Base-by-base conservation (phyloP, 2,797 vertebrate genomes). In the Poecilia wingei region DNA sequence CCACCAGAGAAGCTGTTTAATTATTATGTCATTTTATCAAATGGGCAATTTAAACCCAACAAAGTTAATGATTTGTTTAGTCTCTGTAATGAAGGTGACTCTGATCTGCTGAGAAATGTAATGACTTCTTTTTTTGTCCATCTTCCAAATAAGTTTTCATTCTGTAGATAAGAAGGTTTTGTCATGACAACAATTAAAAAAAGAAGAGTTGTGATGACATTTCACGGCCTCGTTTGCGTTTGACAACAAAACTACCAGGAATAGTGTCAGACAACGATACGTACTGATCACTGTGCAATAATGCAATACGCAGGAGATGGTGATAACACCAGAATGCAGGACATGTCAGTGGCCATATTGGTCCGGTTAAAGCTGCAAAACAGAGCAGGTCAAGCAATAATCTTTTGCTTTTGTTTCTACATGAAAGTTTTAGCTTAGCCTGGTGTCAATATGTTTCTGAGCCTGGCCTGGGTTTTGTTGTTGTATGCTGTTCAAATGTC, bases 401-500 rank as follows among this genome's bases (percentile, higher is more conserved):
- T 28, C 3, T 33, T 55, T 57, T 45, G n/a, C 20, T 28, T 53
- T 69, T 75, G 51, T 49, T 76, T 13, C 51, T 70, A 20, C 47
- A 14, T 13, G n/a, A 64, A 51, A 41, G 72, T 1, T 69, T 81
- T 6, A 72, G 39, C 61, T 41, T 69, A 22, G 43, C 53, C 59
- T 43, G 28, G 46, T 47, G 22, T 46, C 61, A 43, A 53, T 70
- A 18, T 68, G 49, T 71, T 69, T 82, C 76, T 64, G 68, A 83
- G 22, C 71, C 43, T 33, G 61, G 74, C 80, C 70, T 84, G 12
- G 45, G 12, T 68, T 78, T 74, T 91, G 82, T 72, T 78, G 73
- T 7, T 4, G 53, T 80, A 79, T 82, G 80, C 66, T 80, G 61
- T 73, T 86, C 82, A 89, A 87, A 87, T 85, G 83, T 88, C 82